phyloP scores from a whole-genome alignment of 2,797 vertebrate species.

The Coracias cyanogaster region DNA sequence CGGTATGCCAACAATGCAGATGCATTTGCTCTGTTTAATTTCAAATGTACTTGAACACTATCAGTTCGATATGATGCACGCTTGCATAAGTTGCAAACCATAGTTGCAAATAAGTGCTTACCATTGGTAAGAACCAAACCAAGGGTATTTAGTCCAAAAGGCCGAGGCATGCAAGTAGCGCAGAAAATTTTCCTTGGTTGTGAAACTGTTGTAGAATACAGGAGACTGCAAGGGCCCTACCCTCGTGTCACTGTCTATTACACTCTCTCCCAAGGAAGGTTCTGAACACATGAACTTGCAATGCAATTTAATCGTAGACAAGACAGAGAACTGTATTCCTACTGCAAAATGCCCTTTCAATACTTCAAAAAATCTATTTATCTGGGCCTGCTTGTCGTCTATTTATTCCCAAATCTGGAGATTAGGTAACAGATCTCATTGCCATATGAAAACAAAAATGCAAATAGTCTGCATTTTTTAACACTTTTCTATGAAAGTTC shows the following conservation, averaged over 20 bases:
- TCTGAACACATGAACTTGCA: background rate
- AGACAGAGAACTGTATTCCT: background rate
- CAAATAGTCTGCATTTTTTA: conserved; percentile 29
- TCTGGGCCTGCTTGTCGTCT: background rate
- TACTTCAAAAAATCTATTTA: background rate
- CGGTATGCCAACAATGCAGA: rapidly evolving
- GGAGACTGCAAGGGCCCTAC: background rate
- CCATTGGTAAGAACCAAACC: background rate
- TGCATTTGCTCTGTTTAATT: background rate
- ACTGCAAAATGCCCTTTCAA: background rate
- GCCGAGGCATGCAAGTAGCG: background rate
- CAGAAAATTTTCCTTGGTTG: background rate
- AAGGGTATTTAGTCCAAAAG: background rate
- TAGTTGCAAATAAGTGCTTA: background rate
- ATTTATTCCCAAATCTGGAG: background rate
- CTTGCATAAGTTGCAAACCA: background rate
- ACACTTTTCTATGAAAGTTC: background rate
- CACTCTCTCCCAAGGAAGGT: background rate
- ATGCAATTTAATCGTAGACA: background rate
- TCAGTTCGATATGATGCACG: background rate
- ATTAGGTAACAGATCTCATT: background rate
- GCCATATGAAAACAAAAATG: background rate
- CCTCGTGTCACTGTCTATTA: background rate
- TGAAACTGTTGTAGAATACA: background rate
- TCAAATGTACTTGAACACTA: background rate